These are phyloP conservation scores for Rattus rattus DNA, from an alignment of 2,113 vertebrate species.

Conservation along the genomic window DNA sequence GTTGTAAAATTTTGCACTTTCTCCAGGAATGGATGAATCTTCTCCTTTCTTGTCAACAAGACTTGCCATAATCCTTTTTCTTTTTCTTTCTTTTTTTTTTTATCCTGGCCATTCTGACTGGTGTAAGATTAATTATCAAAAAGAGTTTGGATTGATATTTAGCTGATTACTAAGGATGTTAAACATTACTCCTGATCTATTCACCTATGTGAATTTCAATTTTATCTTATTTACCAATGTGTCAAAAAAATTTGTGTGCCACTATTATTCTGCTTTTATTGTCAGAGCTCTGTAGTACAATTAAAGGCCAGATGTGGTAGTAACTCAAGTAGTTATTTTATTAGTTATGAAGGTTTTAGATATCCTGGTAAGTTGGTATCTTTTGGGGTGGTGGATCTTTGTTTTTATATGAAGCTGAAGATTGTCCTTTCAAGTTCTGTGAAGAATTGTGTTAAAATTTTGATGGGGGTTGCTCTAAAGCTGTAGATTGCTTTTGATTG, in stretches of 20 bases:
- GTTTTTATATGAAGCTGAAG: neutral
- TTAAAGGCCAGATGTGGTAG: too few relatives aligned
- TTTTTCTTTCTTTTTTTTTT: too few relatives aligned
- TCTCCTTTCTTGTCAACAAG: neutral
- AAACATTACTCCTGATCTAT: too few relatives aligned
- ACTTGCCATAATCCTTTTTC: neutral
- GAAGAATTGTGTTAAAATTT: neutral
- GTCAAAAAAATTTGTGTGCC: neutral
- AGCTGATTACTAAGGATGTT: neutral
- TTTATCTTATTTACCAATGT: neutral
- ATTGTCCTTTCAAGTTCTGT: neutral
- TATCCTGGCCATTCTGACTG: too few relatives aligned
- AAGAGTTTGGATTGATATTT: neutral
- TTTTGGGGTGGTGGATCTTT: neutral
- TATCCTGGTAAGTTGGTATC: neutral
- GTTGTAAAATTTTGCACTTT: neutral
- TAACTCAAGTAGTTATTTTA: neutral
- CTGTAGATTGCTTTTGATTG: neutral
- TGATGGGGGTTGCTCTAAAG: neutral
- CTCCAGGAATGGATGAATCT: neutral
- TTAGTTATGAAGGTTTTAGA: neutral
- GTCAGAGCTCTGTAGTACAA: neutral
- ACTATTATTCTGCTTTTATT: neutral
- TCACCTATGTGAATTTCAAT: neutral
- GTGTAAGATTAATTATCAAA: too few relatives aligned